Evolutionary conservation across 92 coral and sea anemone species (phyloP).

Genomic region (Palythoa heliodiscus): DNA sequence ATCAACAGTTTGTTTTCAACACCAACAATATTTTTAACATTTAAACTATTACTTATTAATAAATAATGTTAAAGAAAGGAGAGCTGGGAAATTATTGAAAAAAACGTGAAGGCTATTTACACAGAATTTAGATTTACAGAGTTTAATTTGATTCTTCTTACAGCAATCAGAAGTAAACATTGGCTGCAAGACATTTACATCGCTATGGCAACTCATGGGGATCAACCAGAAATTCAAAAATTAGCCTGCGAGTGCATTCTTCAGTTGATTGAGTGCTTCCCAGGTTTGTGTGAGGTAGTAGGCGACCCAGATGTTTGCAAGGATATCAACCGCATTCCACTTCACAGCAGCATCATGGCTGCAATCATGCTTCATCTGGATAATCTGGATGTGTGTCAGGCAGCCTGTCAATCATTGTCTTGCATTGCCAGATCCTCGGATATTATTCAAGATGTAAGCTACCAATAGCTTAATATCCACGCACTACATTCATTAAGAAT

Average conservation of each 20-base stretch:
- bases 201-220: conserved; percentile 86
- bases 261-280: conserved; percentile 66
- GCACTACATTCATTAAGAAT: no score
- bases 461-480: neutral
- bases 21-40: no score
- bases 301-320: conserved; percentile 56
- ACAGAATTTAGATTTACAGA: neutral
- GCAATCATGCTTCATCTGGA: conserved; percentile 71
- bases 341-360: conserved; percentile 69
- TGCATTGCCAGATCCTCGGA: conserved; percentile 58
- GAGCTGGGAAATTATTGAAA: no score
- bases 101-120: no score
- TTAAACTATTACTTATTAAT: no score
- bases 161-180: conserved; percentile 56
- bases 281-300: conserved; percentile 55
- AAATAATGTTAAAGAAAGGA: no score
- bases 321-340: conserved; percentile 55
- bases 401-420: conserved; percentile 69
- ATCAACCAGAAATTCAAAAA: conserved; percentile 64
- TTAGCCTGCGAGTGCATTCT: conserved; percentile 72
- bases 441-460: conserved; percentile 71
- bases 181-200: conserved; percentile 73
- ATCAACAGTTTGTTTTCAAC: no score
- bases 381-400: conserved; percentile 57
- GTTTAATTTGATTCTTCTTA: conserved; percentile 3